Evolutionary conservation across 2,113 vertebrate species (phyloP), one percentile per base, ranked within the genome.

Genomic region (Labrus mixtus): DNA sequence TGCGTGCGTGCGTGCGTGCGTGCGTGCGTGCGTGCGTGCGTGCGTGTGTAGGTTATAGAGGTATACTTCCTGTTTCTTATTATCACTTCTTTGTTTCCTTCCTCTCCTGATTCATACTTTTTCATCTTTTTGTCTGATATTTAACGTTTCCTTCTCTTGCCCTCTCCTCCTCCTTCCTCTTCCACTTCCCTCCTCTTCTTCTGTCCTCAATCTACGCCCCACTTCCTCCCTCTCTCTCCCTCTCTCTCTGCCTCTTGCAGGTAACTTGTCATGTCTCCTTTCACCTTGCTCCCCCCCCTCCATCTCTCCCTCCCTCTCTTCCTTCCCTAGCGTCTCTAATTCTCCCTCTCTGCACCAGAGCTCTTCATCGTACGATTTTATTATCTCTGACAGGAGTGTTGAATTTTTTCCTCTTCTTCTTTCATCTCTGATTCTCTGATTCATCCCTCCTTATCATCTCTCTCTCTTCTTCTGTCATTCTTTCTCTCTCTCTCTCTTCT

Each of bases 381-480:
- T 83, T 79, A 87, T 86, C 76, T 87, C 61, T 80, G 86, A 86
- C 86, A 86, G 71, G 82, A 77, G 69, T 83, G 81, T 73, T 86
- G 73, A 69, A 76, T 82, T 78, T 87, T 41, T 79, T 78, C 76
- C 82, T 62, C 65, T 66, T 51, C 41, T 68, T 68, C 82, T 89
- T 91, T 87, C 74, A 78, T 90, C 82, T 91, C 62, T 76, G 79
- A 83, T 79, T 90, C 82, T 91, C 62, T 76, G 79, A 83, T 79
- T 90, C 78, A 82, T 78, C 37, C 73, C 48, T 69, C 48, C 53
- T 68, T 43, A 45, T 36, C 59, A 60, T 70, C 41, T 17, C 16
- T 17, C 50, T 33, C 67, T 73, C 19, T 45, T 45, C 25, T 64
- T 67, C 76, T 69, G 68, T 37, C 56, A 20, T 43, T 54, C 68